Base-by-base conservation (phyloP, 2,888 invertebrate species). In the Urechis unicinctus region DNA sequence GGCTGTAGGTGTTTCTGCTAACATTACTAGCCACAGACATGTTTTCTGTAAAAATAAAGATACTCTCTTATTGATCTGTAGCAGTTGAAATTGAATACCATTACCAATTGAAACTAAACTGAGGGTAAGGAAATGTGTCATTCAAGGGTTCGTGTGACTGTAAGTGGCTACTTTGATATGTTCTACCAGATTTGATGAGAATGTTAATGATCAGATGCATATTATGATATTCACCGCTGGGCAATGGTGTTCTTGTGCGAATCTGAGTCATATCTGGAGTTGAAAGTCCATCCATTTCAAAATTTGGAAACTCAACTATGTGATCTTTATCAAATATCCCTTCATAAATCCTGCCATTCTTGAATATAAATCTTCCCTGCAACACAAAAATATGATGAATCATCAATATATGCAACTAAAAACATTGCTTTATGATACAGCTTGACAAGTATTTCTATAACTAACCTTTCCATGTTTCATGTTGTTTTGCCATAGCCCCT, bases 321-420 rank as follows among this genome's bases (percentile, higher is more conserved):
- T 73, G 76, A 49, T 78, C 77, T 51, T 74, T 69, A 56, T 74
- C 72, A 71, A 78, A 78, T 60, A 66, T 58, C 2, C 78, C 78
- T 56, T 77, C 75, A 63, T 77, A 77, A 6, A 74, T 68, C 24
- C 75, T 66, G 1, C 78, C 78, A 67, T 78, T 78, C 61, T 77
- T 78, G 65, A 76, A 78, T 21, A 72, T 69, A 57, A 78, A 78
- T 55, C 76, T 77, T 5, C 78, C 78, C 76, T 78, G 60, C 2
- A 24, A 22, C 4, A 28, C 21, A 30, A 24, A 31, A 3, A 59
- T 30, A 50, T n/a, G n/a, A n/a, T n/a, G n/a, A n/a, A n/a, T n/a
- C n/a, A 46, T n/a, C 28, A n/a, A 28, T 13, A 24, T 24, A 22
- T 26, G 25, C 22, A 9, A 47, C 25, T n/a, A 26, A 36, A 17